Percentiles rank a stretch among this genome's conserved stretches.
Evolutionary conservation across 37 sponge, comb jelly and placozoan genomes (phyloP).

Genomic region (Haliclona indistincta): DNA sequence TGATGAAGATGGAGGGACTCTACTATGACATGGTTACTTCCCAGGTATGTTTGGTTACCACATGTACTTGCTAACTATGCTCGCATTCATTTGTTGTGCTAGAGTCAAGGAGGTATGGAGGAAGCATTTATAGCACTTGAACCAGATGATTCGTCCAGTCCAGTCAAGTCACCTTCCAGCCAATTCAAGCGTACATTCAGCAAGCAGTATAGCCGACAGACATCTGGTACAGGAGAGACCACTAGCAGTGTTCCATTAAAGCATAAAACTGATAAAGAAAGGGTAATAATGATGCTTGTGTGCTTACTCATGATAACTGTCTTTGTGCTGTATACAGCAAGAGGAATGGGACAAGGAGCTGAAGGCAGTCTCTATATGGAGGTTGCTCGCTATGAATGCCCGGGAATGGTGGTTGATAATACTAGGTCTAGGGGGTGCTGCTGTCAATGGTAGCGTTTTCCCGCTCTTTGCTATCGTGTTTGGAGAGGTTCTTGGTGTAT

Average conservation of each 20-base stretch:
- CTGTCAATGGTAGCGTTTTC: conserved; percentile 42
- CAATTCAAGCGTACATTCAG: too few species aligned
- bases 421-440: conserved; percentile 62
- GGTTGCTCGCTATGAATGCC: conserved; percentile 56
- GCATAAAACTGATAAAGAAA: not conserved
- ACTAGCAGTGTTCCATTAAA: not conserved
- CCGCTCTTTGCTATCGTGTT: conserved; percentile 78
- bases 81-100: not conserved
- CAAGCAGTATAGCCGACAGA: not conserved
- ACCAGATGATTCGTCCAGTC: not conserved
- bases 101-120: not conserved
- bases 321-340: not conserved
- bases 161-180: too few species aligned
- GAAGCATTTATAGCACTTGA: not conserved
- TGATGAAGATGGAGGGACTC: conserved; percentile 75
- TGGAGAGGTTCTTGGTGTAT: conserved; percentile 50
- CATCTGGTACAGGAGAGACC: not conserved
- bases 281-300: not conserved
- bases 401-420: conserved; percentile 78
- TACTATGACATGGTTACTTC: conserved; percentile 89
- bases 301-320: not conserved
- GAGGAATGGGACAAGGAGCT: conserved; percentile 61
- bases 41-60: conserved; percentile 29
- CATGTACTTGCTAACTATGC: too few species aligned
- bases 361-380: conserved; percentile 35